Evolutionary conservation across 2,888 invertebrate genomes (phyloP), one percentile per base, ranked within the genome.

Genomic region (Allygus modestus): DNA sequence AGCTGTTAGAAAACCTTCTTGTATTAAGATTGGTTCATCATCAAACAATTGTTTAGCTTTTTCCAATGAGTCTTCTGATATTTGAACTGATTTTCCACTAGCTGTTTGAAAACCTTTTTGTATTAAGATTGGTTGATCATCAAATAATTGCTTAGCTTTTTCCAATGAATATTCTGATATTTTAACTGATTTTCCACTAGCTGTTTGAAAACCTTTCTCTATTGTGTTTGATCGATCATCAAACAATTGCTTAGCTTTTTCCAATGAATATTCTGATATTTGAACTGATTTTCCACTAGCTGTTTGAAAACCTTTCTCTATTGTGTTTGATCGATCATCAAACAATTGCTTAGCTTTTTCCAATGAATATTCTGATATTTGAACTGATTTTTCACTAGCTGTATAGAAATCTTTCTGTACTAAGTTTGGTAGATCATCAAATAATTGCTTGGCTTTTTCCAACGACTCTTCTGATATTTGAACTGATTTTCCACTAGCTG

Each of bases 31-130:
- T 23, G 37, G 15, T 11, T n/a, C 28, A 77, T 46, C 84, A 23
- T 86, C 33, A 82, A 87, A 87, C 2, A 86, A 51, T n/a, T 41
- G 82, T 81, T 77, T 87, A 26, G 86, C 87, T 79, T 85, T 85
- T 15, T 77, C 51, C 37, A 88, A 65, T 33, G 87, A 81, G 15
- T 84, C 84, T 86, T 88, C 85, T 7, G 87, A 86, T 75, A 89
- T 82, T 46, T 41, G 7, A 0, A 83, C 43, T 17, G 61, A 15
- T 61, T 85, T 84, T 1, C 83, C 85, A 46, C 31, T 43, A 61
- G 87, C 86, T 26, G 83, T 84, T 54, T 84, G 54, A 23, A 41
- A 26, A 12, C 65, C 17, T 11, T 71, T 71, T 82, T 23, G 65
- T 11, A 20, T 58, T 58, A 58, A 20, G n/a, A 7, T 0, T 46